Evolutionary conservation across 2,888 invertebrate species (phyloP), one percentile per base, ranked within the genome.

Genomic region (Drosophila eohydei): DNA sequence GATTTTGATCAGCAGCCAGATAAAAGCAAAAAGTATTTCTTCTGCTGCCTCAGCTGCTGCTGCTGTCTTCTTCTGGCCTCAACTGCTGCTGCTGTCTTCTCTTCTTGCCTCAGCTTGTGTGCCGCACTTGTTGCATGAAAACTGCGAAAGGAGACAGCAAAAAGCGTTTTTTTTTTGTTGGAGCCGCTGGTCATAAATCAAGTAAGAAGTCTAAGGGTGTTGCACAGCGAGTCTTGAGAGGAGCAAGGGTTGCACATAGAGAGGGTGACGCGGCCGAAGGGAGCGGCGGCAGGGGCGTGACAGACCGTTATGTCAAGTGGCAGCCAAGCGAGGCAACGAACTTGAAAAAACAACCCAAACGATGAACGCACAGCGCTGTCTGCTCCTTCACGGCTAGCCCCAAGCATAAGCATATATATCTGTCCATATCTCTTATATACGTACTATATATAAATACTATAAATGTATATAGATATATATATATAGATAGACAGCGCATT

Each of bases 181-280:
- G 72, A 59, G 80, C 77, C 55, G 74, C 48, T 68, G 76, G 76
- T 56, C 66, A 82, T 80, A 80, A 80, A 80, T 80, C 80, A 83
- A 83, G 73, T 67, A 83, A 62, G 76, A 83, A 76, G 70, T 69
- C 55, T 79, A 67, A 65, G 66, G 63, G 56, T 65, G 60, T 55
- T 43, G 26, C 7, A 9, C 2, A 14, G 36, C 44, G 14, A 4
- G 26, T 52, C 50, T 50, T 16, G 4, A 5, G 36, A 9, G 21
- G 36, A 16, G 16, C 1, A 38, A 26, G 43, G 26, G 12, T 41
- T 38, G 14, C 2, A 32, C 43, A 11, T n/a, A 16, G 26, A 3
- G 34, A 28, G 48, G 9, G 32, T 11, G 28, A 3, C 11, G 16
- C 12, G 11, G 40, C n/a, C 5, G 11, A 52, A 26, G 21, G 11